Evolutionary conservation across 2,797 vertebrate species (phyloP).

Genomic region (Salmo trutta): DNA sequence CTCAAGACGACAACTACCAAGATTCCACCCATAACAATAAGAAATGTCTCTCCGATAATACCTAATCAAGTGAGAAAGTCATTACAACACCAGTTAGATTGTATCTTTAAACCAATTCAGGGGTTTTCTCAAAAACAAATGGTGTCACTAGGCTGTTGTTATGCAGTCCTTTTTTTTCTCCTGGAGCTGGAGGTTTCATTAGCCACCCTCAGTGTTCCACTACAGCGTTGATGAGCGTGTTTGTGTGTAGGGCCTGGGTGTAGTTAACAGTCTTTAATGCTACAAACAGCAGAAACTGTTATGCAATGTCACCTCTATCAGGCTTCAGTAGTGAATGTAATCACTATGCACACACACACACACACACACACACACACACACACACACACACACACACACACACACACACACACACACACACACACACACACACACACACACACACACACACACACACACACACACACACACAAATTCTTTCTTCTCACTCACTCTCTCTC

Average conservation of each 20-base stretch:
- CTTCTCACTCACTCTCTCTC: too few relatives aligned
- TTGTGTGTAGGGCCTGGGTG: neutral
- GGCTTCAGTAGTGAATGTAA: slow-evolving; percentile 41
- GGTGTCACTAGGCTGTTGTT: slow-evolving; percentile 27
- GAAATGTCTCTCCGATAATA: neutral
- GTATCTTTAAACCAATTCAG: slow-evolving; percentile 15
- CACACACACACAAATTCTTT: neutral
- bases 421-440: slow-evolving; percentile 2
- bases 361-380: slow-evolving; percentile 5
- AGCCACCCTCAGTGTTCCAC: neutral
- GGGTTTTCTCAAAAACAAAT: slow-evolving; percentile 32
- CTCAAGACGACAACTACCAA: neutral
- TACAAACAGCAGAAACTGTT: slow-evolving; percentile 43
- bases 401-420: neutral
- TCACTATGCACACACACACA: slow-evolving; percentile 16
- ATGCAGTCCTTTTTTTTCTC: slow-evolving; percentile 21
- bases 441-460: neutral
- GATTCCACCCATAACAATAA: slow-evolving; percentile 3
- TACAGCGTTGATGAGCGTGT: slow-evolving; percentile 21
- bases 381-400: slow-evolving; percentile 1
- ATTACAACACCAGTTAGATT: slow-evolving; percentile 23
- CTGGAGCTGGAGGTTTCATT: slow-evolving; percentile 34
- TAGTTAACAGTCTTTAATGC: slow-evolving; percentile 45
- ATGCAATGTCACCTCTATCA: slow-evolving; percentile 43
- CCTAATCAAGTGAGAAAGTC: slow-evolving; percentile 28